Evolutionary conservation across 2,113 vertebrate species (phyloP).

Genomic region (Chamaea fasciata): DNA sequence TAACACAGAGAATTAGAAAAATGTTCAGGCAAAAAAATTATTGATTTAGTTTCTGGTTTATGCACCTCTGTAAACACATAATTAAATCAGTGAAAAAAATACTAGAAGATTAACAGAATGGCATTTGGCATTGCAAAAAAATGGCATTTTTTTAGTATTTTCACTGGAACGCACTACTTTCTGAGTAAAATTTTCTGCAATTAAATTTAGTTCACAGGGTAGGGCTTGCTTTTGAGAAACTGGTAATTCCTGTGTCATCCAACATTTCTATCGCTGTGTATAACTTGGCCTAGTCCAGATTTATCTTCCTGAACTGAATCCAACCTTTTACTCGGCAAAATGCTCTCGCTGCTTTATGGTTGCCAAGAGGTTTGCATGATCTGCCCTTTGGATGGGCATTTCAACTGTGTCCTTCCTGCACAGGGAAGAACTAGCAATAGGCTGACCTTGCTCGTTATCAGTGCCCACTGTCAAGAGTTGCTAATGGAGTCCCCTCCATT

Average conservation of each 20-base stretch:
- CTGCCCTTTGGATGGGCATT: background rate
- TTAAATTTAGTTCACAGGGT: background rate
- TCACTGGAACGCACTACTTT: background rate
- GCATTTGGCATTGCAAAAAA: background rate
- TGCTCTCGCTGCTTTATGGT: background rate
- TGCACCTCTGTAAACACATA: background rate
- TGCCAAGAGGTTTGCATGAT: background rate
- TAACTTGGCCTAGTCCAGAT: background rate
- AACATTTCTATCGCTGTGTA: background rate
- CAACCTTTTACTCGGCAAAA: background rate
- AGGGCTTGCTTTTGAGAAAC: background rate
- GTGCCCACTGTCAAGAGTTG: background rate
- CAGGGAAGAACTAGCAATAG: background rate
- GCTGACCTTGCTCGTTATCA: background rate
- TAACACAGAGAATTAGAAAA: background rate
- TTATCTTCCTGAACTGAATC: background rate
- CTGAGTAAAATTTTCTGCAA: background rate
- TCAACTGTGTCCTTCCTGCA: background rate
- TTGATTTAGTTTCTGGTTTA: background rate
- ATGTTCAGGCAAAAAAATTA: background rate
- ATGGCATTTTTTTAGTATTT: background rate
- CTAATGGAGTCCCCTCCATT: background rate
- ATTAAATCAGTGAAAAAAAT: background rate
- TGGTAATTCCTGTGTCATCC: background rate
- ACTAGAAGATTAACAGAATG: background rate